Conservation (phyloP, 1,140 invertebrate genomes). For the Idris sp. region DNA sequence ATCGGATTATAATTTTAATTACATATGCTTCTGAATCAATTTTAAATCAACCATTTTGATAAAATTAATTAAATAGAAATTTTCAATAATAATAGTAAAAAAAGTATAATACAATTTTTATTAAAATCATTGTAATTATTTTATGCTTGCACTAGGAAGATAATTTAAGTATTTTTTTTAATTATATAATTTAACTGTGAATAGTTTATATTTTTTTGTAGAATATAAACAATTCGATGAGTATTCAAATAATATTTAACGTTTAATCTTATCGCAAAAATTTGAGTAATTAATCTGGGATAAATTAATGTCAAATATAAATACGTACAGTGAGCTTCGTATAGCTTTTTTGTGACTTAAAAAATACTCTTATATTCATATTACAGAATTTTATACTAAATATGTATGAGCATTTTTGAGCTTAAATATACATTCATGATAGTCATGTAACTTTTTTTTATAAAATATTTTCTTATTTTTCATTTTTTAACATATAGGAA, state of each 20-base stretch:
- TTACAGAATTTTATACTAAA: constrained; percentile 12
- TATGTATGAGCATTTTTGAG: constrained; percentile 42
- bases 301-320: constrained; percentile 32
- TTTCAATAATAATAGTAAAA: no score
- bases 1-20: no score
- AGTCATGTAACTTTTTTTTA: constrained; percentile 24
- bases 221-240: constrained; percentile 33
- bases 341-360: constrained; percentile 47
- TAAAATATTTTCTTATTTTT: no score
- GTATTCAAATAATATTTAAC: constrained; percentile 33
- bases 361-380: constrained; percentile 31
- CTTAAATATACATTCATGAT: constrained; percentile 17
- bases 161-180: no score
- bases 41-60: no score
- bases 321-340: constrained; percentile 40
- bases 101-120: no score
- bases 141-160: constrained; percentile 13
- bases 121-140: no score
- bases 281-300: constrained; percentile 26
- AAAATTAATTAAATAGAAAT: no score
- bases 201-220: constrained; percentile 15
- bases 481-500: no score
- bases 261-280: constrained; percentile 28
- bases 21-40: no score
- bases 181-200: constrained; percentile 10